Evolutionary conservation across 2,797 vertebrate genomes (phyloP).

Genomic region (Falco rusticolus): DNA sequence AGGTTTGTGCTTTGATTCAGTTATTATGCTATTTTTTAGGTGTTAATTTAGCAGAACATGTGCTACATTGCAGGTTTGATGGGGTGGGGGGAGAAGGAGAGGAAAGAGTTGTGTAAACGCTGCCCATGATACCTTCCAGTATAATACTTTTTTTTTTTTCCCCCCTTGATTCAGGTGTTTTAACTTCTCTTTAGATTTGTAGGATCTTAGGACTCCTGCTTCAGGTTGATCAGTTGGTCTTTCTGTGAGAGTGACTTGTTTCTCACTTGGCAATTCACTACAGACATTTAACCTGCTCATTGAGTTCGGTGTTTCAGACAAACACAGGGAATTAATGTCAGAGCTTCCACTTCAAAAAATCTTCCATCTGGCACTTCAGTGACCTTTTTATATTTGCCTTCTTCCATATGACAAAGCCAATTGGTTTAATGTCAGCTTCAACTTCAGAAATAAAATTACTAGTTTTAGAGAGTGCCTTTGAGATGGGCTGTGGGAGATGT

Average conservation of each 20-base stretch:
- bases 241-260: background rate
- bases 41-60: background rate
- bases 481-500: background rate
- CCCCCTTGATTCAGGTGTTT: background rate
- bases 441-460: background rate
- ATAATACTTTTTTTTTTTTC: background rate
- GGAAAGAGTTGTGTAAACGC: background rate
- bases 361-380: slow-evolving; percentile 54
- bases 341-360: slow-evolving; percentile 51
- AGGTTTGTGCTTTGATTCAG: background rate
- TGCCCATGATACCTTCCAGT: background rate
- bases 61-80: background rate
- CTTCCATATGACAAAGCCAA: slow-evolving; percentile 52
- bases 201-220: background rate
- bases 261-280: background rate
- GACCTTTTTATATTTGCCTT: slow-evolving; percentile 59
- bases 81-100: background rate
- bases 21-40: background rate
- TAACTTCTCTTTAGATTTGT: background rate
- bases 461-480: slow-evolving; percentile 1
- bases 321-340: slow-evolving; percentile 50
- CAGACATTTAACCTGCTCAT: slow-evolving; percentile 16
- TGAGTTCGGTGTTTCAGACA: slow-evolving; percentile 36
- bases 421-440: slow-evolving; percentile 39
- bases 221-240: background rate